Base-by-base conservation (phyloP, 1,140 invertebrate genomes). In the Globodera rostochiensis region DNA sequence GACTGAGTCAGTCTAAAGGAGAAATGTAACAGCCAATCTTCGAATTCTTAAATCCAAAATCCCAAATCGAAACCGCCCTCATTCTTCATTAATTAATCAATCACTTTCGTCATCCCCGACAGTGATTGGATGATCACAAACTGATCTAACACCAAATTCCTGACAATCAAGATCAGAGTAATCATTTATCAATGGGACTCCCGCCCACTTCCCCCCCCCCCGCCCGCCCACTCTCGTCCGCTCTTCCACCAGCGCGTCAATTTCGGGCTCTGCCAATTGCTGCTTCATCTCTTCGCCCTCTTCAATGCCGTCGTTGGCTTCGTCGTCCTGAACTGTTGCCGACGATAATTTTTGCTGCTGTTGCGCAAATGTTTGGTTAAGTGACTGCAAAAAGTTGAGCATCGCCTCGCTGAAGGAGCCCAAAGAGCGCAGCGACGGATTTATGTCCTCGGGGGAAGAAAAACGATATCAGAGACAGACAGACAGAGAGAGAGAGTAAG, bases 251-350 rank as follows among this genome's bases (percentile, higher is more conserved):
- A 82, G 9, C 15, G n/a, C n/a, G 50, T 82, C 81, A 11, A 82
- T 73, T 60, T 15, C 4, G 21, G 81, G 76, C 46, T 82, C 81
- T 45, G 79, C 78, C 19, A 82, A 82, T 82, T 82, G 81, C n/a
- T 73, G 50, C 21, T 47, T 60, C 70, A 45, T 76, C 36, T 81
- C 80, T 36, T 79, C 50, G 9, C 21, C 75, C 45, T 21, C 9
- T n/a, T 80, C 79, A 19, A 25, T 71, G 19, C 74, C 80, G 25
- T 71, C 73, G n/a, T 57, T 46, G 50, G 60, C 81, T 47, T 70
- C 64, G 47, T 6, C 77, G 49, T 64, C 64, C 66, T 70, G 25
- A 7, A 19, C 25, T 36, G 36, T 3, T 36, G 36, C 36, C 36
- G 36, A 36, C 36, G 1, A 36, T 36, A 3, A 36, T 47, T 78